Percentiles rank a stretch among this genome's conserved stretches.
Conservation (phyloP, 2,888 invertebrate genomes). For the Piscicola geometra region DNA sequence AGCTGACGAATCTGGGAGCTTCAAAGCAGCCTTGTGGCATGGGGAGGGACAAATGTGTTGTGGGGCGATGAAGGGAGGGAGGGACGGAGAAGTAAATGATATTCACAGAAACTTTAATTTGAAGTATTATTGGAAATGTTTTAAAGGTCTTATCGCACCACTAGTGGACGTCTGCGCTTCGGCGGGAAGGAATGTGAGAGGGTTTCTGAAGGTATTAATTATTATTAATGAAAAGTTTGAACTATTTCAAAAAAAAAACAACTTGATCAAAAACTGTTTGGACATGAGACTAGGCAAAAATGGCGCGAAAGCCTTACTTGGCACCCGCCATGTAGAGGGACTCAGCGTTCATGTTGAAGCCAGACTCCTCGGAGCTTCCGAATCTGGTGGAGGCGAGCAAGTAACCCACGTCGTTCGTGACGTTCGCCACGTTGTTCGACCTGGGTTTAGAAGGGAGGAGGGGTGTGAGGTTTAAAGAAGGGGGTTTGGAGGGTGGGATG, state of each 20-base stretch:
- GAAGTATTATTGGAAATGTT: not conserved
- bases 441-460: too few species aligned
- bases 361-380: constrained; percentile 32
- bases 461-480: too few species aligned
- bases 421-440: constrained; percentile 41
- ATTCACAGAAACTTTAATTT: too few species aligned
- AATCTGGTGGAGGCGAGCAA: constrained; percentile 38
- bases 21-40: constrained; percentile 40
- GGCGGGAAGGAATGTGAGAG: not conserved
- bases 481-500: too few species aligned
- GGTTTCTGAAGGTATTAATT: not conserved
- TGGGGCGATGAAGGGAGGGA: too few species aligned
- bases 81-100: too few species aligned
- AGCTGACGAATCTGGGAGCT: constrained; percentile 42
- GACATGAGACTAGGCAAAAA: too few species aligned
- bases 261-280: not conserved
- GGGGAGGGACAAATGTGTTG: too few species aligned
- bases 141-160: not conserved
- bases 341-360: constrained; percentile 29
- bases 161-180: constrained; percentile 36
- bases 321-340: constrained; percentile 19
- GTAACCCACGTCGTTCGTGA: constrained; percentile 39
- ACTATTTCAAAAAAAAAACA: not conserved
- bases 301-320: not conserved
- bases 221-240: not conserved